A percentile compares a stretch with the other conserved stretches of the same genome.
These are phyloP conservation scores for Noturus placidus DNA, from an alignment of 2,113 vertebrate genomes.

Conservation along the genomic window DNA sequence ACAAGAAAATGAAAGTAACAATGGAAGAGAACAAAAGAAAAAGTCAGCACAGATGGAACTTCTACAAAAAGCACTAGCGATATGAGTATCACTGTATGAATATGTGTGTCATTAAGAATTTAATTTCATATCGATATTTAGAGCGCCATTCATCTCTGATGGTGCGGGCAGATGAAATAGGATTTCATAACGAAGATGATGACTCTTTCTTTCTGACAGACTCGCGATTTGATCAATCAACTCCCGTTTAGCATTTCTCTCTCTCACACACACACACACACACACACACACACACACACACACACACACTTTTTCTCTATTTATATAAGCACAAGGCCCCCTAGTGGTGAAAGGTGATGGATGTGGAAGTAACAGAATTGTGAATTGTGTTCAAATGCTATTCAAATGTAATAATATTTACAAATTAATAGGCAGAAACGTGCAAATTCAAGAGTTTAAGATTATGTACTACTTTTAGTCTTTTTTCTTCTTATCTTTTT, in stretches of 20 bases:
- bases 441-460: no score
- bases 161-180: conserved; percentile 26
- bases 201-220: conserved; percentile 30
- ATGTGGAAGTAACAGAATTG: conserved; percentile 16
- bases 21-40: neutral
- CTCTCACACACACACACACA: neutral
- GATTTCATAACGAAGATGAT: conserved; percentile 50
- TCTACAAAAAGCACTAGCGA: neutral
- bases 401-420: neutral
- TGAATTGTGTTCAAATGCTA: neutral
- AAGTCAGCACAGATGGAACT: neutral
- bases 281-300: neutral
- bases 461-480: no score
- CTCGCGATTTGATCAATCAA: conserved; percentile 46
- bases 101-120: neutral
- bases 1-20: neutral
- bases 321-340: conserved; percentile 44
- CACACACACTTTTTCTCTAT: conserved; percentile 9
- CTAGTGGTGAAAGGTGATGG: conserved; percentile 46
- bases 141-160: conserved; percentile 5
- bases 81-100: neutral
- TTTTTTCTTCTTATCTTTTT: no score
- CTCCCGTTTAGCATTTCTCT: neutral
- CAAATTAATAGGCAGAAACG: neutral
- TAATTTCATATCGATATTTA: conserved; percentile 27